Evolutionary conservation across 1,140 invertebrate species (phyloP).

Genomic region (Hyposmocoma kahamanoa): DNA sequence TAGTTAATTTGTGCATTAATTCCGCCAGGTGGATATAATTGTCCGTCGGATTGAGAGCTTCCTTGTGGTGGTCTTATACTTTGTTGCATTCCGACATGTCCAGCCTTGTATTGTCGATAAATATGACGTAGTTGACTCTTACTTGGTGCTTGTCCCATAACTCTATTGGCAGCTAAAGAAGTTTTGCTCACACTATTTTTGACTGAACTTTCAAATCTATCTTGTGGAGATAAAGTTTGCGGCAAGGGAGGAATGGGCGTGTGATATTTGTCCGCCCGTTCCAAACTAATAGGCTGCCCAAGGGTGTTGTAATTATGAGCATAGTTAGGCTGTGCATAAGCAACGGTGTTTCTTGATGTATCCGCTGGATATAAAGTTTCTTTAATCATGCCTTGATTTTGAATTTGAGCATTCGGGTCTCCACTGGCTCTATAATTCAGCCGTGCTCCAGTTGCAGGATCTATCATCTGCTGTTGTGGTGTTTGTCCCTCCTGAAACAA

Average conservation of each 20-base stretch:
- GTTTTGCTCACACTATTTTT: conserved; percentile 56
- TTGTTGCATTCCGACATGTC: conserved; percentile 49
- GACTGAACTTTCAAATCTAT: conserved; percentile 11
- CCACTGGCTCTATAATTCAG: conserved; percentile 12
- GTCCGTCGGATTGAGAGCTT: neutral
- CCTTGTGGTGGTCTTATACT: conserved; percentile 28
- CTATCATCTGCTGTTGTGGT: conserved; percentile 16
- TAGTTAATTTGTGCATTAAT: conserved; percentile 9
- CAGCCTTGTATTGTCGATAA: conserved; percentile 57
- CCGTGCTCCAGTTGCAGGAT: conserved; percentile 18
- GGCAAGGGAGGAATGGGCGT: conserved; percentile 28
- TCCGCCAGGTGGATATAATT: conserved; percentile 6
- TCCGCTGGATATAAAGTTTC: conserved; percentile 48
- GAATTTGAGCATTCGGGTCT: conserved; percentile 8
- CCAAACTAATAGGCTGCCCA: conserved; percentile 46
- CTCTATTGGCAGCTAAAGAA: conserved; percentile 31
- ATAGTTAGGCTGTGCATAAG: neutral
- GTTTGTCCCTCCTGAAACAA: conserved; percentile 19
- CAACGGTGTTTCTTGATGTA: conserved; percentile 21
- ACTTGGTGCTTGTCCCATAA: conserved; percentile 31
- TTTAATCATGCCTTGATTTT: conserved; percentile 24
- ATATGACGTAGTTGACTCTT: conserved; percentile 52
- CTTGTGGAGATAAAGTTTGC: conserved; percentile 41
- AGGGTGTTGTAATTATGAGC: conserved; percentile 42
- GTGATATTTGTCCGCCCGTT: conserved; percentile 32